Conservation (phyloP, 2,113 vertebrate genomes). For the Hyaena hyaena region DNA sequence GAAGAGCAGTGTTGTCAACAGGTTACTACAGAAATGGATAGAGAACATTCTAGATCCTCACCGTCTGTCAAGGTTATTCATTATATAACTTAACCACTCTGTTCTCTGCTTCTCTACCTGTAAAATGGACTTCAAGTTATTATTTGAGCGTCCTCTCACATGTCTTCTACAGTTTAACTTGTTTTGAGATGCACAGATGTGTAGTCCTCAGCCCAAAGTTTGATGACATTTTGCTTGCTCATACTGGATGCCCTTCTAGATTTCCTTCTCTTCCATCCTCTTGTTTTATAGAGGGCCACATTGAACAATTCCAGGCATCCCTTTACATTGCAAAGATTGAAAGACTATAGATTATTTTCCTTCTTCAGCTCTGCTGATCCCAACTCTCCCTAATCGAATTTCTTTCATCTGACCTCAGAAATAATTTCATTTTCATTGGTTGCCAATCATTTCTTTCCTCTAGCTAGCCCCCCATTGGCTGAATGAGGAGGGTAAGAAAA, state of each 20-base stretch:
- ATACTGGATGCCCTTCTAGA: not conserved
- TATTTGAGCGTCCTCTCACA: not conserved
- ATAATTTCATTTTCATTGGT: constrained; percentile 36
- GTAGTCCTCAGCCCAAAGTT: constrained; percentile 7
- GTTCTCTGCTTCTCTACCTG: constrained; percentile 24
- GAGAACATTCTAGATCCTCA: constrained; percentile 27
- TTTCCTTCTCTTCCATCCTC: constrained; percentile 10
- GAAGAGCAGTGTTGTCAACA: constrained; percentile 38
- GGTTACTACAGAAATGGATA: constrained; percentile 3
- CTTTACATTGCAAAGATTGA: not conserved
- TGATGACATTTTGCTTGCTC: constrained; percentile 9
- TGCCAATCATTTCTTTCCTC: constrained; percentile 13
- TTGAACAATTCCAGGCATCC: not conserved
- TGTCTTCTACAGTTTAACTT: constrained; percentile 8
- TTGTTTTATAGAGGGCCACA: not conserved
- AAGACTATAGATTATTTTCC: not conserved
- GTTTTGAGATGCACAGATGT: constrained; percentile 22
- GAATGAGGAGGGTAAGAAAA: not conserved
- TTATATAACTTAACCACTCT: not conserved
- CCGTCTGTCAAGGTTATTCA: constrained; percentile 18
- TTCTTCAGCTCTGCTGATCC: not conserved
- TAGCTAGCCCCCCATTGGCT: not conserved
- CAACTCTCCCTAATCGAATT: not conserved
- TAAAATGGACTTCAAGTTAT: constrained; percentile 48
- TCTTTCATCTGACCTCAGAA: constrained; percentile 45